These are phyloP conservation scores for Bombus waltoni DNA, from an alignment of 1,140 invertebrate species.

Conservation along the genomic window DNA sequence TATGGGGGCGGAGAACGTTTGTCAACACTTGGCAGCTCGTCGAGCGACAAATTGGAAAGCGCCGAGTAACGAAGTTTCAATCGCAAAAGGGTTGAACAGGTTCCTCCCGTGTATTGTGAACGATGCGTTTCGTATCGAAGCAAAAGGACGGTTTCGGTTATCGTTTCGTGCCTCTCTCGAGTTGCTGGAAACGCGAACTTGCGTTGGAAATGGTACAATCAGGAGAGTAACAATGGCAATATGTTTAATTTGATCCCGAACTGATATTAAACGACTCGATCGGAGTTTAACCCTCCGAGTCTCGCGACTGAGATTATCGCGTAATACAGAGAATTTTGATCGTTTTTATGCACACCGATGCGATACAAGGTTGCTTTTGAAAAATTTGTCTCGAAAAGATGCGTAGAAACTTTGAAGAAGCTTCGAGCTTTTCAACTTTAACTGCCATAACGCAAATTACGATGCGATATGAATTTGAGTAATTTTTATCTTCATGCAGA, in stretches of 20 bases:
- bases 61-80: background rate
- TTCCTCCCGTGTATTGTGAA: background rate
- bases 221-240: background rate
- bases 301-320: too few relatives aligned
- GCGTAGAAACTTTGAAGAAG: too few relatives aligned
- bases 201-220: background rate
- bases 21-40: background rate
- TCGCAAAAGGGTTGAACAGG: background rate
- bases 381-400: too few relatives aligned
- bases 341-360: fast-evolving
- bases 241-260: background rate
- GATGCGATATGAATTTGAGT: too few relatives aligned
- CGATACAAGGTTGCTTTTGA: fast-evolving
- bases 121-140: background rate
- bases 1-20: background rate
- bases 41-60: background rate
- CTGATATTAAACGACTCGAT: background rate
- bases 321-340: too few relatives aligned
- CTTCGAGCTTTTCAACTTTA: too few relatives aligned
- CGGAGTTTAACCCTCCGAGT: background rate
- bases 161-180: background rate
- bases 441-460: too few relatives aligned
- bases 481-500: too few relatives aligned
- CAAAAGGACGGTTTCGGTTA: background rate
- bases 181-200: background rate